Base-by-base conservation (phyloP, 2,888 invertebrate species). In the Heliconius cydno region DNA sequence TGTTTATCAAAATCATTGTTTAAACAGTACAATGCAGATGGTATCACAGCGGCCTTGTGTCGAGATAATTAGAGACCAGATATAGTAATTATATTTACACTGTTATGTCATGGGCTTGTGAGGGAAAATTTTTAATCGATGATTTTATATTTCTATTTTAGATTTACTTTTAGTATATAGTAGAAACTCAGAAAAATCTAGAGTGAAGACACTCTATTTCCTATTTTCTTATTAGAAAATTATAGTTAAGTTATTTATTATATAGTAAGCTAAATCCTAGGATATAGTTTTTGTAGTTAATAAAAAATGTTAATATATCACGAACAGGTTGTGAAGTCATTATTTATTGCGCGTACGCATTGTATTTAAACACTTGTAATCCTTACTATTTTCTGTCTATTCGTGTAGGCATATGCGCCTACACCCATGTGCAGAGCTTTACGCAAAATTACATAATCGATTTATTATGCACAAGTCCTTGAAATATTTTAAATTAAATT, bases 1-100 rank as follows among this genome's bases (percentile, higher is more conserved):
- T 28, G 41, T 41, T 72, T 72, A 74, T 65, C 65, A 38, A 75
- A 75, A 65, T 63, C 63, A 75, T 28, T 75, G 75, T 75, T 65
- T 46, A 10, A 75, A 65, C 41, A 65, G 13, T 41, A 75, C 41
- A 75, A 75, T 75, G 22, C 75, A 65, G 65, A 65, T 75, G 65
- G 65, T 65, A 19, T 74, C 38, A 75, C 41, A 41, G 28, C 65
- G 75, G 65, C 75, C 75, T 75, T 65, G 75, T 25, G 25, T 22
- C 38, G 28, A 75, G 75, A 75, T 75, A 75, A 75, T 65, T 75
- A 63, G 34, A 38, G 57, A 60, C 34, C n/a, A 34, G 57, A 73
- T 73, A 57, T 57, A 57, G 19, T 60, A 3, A 73, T 73, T 68
- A 41, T 38, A 68, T 68, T 13, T 68, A 41, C n/a, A 41, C 38